These are phyloP conservation scores for Ictidomys tridecemlineatus DNA, from an alignment of 2,113 vertebrate species.

Conservation along the genomic window DNA sequence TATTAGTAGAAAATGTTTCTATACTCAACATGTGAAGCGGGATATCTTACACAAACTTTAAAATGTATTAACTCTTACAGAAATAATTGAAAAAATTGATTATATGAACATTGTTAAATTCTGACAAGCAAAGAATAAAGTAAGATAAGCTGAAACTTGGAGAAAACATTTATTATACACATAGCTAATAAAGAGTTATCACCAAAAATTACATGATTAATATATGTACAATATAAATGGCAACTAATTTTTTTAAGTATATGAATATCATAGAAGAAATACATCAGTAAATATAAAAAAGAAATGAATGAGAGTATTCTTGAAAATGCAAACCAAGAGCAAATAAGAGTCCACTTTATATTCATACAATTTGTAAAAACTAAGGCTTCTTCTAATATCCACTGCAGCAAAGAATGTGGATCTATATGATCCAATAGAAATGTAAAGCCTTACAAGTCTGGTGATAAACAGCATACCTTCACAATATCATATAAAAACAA, in stretches of 20 bases:
- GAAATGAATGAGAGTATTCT: not conserved
- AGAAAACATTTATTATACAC: not conserved
- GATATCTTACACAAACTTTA: not conserved
- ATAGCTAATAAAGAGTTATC: not conserved
- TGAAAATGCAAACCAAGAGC: not conserved
- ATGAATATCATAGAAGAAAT: not conserved
- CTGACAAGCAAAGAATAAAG: not conserved
- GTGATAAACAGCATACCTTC: not conserved
- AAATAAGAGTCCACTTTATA: slow-evolving; percentile 6
- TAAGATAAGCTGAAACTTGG: not conserved
- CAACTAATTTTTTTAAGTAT: not conserved
- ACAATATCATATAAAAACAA: not conserved
- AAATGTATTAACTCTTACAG: not conserved
- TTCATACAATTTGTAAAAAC: not conserved
- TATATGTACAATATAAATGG: not conserved
- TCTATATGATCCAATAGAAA: not conserved
- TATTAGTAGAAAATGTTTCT: slow-evolving; percentile 9
- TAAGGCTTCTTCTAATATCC: not conserved
- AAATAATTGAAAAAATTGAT: not conserved
- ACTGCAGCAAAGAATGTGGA: not conserved
- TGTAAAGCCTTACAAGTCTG: not conserved
- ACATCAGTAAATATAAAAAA: not conserved
- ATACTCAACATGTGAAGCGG: not conserved
- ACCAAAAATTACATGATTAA: not conserved
- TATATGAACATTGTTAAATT: not conserved